phyloP scores from a whole-genome alignment of 2,888 invertebrate genomes.

The Pimpla rufipes region DNA sequence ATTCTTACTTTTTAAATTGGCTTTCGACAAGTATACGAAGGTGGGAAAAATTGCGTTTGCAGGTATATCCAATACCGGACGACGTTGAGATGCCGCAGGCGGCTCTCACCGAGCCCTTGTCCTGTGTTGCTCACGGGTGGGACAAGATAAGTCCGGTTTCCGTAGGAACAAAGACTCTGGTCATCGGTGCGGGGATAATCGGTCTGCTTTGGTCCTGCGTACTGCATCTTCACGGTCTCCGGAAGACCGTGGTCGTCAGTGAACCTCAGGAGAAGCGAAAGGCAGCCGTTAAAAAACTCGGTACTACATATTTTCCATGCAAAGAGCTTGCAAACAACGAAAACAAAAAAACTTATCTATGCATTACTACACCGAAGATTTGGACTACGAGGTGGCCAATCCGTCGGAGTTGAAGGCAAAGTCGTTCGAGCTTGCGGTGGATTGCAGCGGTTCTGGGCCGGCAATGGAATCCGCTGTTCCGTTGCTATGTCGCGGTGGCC shows the following conservation, averaged over 20 bases:
- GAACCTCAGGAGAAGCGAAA: constrained; percentile 87
- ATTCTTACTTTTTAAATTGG: too few species aligned
- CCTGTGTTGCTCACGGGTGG: constrained; percentile 90
- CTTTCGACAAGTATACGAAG: too few species aligned
- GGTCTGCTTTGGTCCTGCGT: constrained; percentile 89
- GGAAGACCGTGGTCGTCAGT: constrained; percentile 89
- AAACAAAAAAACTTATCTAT: background rate
- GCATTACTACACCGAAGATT: too few species aligned
- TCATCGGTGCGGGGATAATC: constrained; percentile 91
- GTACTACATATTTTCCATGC: constrained; percentile 86
- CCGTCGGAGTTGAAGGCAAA: constrained; percentile 87
- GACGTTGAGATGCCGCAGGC: constrained; percentile 85
- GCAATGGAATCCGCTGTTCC: constrained; percentile 89
- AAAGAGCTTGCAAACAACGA: background rate
- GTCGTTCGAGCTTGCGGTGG: constrained; percentile 89
- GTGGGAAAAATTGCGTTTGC: background rate
- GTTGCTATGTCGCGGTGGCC: constrained; percentile 88
- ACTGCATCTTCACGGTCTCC: constrained; percentile 90
- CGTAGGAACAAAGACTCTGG: constrained; percentile 88
- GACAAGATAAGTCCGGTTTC: constrained; percentile 88
- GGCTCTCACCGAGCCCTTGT: constrained; percentile 90
- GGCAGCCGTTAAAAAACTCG: constrained; percentile 77
- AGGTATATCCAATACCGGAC: constrained; percentile 81
- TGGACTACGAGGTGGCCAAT: constrained; percentile 87
- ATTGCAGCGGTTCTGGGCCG: constrained; percentile 90